Percentiles rank a stretch among this genome's conserved stretches.
phyloP scores from a whole-genome alignment of 1,140 invertebrate species.

The Sarcophaga peregrina region DNA sequence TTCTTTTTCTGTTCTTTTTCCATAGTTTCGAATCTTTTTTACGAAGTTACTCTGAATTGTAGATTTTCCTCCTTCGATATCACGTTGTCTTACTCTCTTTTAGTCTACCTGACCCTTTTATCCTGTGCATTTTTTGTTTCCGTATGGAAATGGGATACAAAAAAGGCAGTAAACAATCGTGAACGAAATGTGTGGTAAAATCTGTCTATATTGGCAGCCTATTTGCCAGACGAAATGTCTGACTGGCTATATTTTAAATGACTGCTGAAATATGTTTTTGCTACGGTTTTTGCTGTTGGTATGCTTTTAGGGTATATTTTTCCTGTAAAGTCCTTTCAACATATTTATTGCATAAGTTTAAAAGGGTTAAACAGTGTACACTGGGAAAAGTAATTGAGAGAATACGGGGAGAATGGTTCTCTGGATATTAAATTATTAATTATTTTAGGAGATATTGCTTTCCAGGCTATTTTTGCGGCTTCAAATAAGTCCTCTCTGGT shows the following conservation, averaged over 20 bases:
- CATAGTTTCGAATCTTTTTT: not conserved
- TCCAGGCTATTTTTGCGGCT: no score
- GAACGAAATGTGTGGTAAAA: not conserved
- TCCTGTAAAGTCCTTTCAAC: not conserved
- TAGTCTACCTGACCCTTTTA: not conserved
- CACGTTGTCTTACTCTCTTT: no score
- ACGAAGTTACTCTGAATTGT: not conserved
- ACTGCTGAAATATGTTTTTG: no score
- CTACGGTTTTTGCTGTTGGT: not conserved
- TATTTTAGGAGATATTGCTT: no score
- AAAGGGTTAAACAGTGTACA: not conserved
- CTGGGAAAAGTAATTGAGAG: not conserved
- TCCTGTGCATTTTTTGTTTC: not conserved
- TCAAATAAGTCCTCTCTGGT: no score
- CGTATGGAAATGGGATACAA: not conserved
- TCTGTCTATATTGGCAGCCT: not conserved
- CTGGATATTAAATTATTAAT: no score
- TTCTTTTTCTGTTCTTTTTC: not conserved
- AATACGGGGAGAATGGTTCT: no score
- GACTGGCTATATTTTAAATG: no score
- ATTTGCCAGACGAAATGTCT: no score
- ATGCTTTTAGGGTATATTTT: not conserved
- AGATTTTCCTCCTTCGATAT: no score
- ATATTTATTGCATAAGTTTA: constrained; percentile 4
- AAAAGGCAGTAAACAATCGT: not conserved